A percentile compares a stretch with the other conserved stretches of the same genome.
Conservation (phyloP, 1,140 invertebrate genomes). For the Magallana gigas region DNA sequence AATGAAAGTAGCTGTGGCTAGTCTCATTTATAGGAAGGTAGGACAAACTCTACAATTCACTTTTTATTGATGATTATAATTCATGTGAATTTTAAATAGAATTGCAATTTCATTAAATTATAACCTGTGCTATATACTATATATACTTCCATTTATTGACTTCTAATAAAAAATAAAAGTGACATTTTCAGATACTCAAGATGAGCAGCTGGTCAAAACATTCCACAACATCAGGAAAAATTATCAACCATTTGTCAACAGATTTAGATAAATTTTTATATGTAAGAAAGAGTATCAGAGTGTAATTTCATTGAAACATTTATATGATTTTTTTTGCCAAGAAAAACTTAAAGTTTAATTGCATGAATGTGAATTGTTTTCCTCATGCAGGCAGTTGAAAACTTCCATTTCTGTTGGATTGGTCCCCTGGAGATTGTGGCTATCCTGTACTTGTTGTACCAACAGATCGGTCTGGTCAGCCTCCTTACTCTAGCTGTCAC, state of each 20-base stretch:
- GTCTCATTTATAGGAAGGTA: slow-evolving; percentile 52
- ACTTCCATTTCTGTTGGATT: slow-evolving; percentile 57
- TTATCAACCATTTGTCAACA: slow-evolving; percentile 93
- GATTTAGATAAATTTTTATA: slow-evolving; percentile 82
- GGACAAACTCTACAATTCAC: too few relatives aligned
- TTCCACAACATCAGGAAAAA: slow-evolving; percentile 89
- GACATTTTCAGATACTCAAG: slow-evolving; percentile 66
- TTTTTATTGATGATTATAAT: too few relatives aligned
- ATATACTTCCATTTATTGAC: too few relatives aligned
- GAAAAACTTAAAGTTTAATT: too few relatives aligned
- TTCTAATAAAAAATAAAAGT: too few relatives aligned
- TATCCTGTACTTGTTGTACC: slow-evolving; percentile 54
- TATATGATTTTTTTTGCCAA: too few relatives aligned
- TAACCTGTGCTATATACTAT: too few relatives aligned
- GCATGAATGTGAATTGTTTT: neutral
- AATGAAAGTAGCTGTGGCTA: slow-evolving; percentile 54
- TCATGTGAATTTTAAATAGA: too few relatives aligned
- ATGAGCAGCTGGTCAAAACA: slow-evolving; percentile 83
- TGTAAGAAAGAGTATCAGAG: slow-evolving; percentile 53
- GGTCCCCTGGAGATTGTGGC: slow-evolving; percentile 53
- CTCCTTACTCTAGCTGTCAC: slow-evolving; percentile 52
- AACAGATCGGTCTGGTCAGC: slow-evolving; percentile 47
- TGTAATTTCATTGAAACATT: too few relatives aligned
- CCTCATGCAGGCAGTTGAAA: slow-evolving; percentile 78
- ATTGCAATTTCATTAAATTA: too few relatives aligned